These are phyloP conservation scores for Pseudococcus longispinus DNA, from an alignment of 2,888 invertebrate species.

Conservation along the genomic window DNA sequence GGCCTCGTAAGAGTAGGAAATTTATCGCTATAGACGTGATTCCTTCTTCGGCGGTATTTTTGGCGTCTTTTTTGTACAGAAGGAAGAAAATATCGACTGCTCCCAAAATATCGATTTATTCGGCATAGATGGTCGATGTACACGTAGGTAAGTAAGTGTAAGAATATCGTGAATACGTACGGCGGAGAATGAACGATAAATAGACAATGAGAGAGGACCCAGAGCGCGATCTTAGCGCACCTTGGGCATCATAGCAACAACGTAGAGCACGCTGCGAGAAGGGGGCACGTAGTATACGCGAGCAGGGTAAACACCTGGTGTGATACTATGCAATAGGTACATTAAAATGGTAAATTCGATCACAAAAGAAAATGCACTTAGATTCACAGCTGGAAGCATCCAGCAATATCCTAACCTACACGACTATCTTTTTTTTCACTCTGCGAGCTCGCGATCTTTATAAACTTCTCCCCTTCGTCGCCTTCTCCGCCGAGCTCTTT, in stretches of 20 bases:
- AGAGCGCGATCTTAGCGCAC: constrained; percentile 51
- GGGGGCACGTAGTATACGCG: constrained; percentile 43
- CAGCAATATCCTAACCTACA: constrained; percentile 50
- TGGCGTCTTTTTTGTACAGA: background rate
- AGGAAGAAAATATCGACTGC: too few relatives aligned
- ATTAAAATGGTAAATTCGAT: constrained; percentile 58
- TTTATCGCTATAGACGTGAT: background rate
- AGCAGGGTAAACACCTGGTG: constrained; percentile 57
- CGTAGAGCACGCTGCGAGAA: background rate
- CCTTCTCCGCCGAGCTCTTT: background rate
- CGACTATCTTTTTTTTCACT: constrained; percentile 39
- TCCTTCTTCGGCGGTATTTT: background rate
- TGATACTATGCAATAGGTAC: constrained; percentile 56
- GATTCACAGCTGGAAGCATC: constrained; percentile 56
- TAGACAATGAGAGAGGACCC: constrained; percentile 50
- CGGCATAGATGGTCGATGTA: background rate
- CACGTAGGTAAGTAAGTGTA: background rate
- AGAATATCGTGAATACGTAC: background rate
- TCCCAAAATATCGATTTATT: too few relatives aligned
- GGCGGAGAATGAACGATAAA: constrained; percentile 4
- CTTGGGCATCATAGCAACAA: constrained; percentile 49
- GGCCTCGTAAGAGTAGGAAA: background rate
- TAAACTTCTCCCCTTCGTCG: background rate
- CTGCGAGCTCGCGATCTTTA: constrained; percentile 18
- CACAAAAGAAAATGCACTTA: constrained; percentile 57